phyloP scores from a whole-genome alignment of 2,113 vertebrate species.

The Poeciliopsis occidentalis region DNA sequence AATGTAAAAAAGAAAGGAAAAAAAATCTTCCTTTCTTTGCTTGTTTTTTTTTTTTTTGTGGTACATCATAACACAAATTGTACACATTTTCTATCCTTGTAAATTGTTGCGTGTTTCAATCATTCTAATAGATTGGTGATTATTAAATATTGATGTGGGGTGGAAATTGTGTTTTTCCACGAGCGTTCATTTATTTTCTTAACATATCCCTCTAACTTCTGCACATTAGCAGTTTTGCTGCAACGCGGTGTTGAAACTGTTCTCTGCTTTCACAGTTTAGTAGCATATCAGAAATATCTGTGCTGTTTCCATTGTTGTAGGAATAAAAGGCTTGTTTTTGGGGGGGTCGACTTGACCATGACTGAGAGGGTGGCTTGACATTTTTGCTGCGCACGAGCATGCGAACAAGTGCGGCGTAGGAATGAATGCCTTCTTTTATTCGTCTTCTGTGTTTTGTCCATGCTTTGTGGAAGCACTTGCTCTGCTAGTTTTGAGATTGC shows the following conservation, averaged over 20 bases:
- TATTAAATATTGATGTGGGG: conserved; percentile 32
- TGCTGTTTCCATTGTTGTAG: conserved; percentile 20
- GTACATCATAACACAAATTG: conserved; percentile 54
- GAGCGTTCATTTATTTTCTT: conserved; percentile 36
- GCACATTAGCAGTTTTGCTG: not conserved
- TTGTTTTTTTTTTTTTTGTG: conserved; percentile 24
- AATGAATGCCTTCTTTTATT: conserved; percentile 60
- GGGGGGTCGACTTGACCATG: conserved; percentile 10
- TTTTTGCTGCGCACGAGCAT: conserved; percentile 47
- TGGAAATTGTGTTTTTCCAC: conserved; percentile 44
- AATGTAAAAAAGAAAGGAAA: no score
- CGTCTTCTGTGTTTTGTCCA: conserved; percentile 47
- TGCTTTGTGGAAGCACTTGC: conserved; percentile 41
- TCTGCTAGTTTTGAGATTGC: conserved; percentile 43
- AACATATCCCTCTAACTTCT: conserved; percentile 17
- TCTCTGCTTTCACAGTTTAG: conserved; percentile 13
- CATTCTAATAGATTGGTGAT: conserved; percentile 48
- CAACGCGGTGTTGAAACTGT: not conserved
- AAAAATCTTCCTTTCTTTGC: not conserved
- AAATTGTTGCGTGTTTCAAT: conserved; percentile 27
- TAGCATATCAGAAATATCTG: conserved; percentile 23
- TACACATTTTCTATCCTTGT: conserved; percentile 36
- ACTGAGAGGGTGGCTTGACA: conserved; percentile 48
- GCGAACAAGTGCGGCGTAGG: conserved; percentile 40
- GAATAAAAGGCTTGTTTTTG: conserved; percentile 5